Base-by-base conservation (phyloP, 1,140 invertebrate species). In the Trypoxylus dichotomus region DNA sequence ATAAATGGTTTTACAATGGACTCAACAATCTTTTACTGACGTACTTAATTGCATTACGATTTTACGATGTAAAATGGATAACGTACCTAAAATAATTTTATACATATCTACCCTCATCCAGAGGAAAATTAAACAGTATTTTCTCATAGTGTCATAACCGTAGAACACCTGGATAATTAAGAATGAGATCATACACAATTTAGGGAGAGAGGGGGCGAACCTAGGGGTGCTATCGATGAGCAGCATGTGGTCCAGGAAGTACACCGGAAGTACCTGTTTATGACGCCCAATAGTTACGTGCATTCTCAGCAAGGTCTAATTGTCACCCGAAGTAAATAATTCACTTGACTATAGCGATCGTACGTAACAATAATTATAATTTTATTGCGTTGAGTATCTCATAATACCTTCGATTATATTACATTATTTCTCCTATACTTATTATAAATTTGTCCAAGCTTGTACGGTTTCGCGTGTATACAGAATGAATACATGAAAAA, bases 131-230 rank as follows among this genome's bases (percentile, higher is more conserved):
- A 15, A 54, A 19, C 15, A 19, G 15, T 54, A 54, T 3, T 54
- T 54, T 54, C 47, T 54, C 47, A 54, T 54, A 54, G 2, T 54
- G 19, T 6, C 5, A 54, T n/a, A 10, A 54, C 3, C 19, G n/a
- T 54, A 54, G 47, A 54, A 54, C 47, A 54, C 47, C 47, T 54
- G 47, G 47, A 15, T 54, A 54, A 54, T 54, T 54, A 54, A 54
- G 47, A 54, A 54, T 54, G 47, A 54, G 47, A 54, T 54, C 24
- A 71, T 71, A 71, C 63, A 71, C 29, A 71, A 29, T 29, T 71
- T 71, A 29, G 63, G 24, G 29, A 71, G 24, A 29, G 25, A 71
- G 24, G 29, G 63, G 29, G 63, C 60, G 75, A 60, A 29, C 47
- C 13, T 19, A 11, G 68, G 32, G 11, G 47, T 13, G 27, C 54